phyloP scores from a whole-genome alignment of 2,888 invertebrate genomes.

The Macaria liturata region DNA sequence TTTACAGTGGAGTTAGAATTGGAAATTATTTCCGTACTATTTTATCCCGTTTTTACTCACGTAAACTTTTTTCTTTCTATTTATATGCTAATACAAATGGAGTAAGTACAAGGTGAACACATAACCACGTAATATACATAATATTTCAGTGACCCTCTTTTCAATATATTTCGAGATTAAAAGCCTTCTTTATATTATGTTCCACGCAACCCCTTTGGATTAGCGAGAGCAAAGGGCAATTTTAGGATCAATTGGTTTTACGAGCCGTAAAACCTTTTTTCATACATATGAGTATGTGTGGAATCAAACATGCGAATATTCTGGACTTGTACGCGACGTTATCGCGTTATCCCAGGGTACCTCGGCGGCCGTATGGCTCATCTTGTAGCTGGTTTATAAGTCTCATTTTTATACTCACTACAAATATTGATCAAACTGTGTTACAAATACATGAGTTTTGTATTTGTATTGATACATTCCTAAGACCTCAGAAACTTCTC shows the following conservation, averaged over 20 bases:
- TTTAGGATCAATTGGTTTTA: constrained; percentile 69
- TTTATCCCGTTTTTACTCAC: no score
- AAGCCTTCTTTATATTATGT: constrained; percentile 36
- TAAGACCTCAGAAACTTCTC: no score
- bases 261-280: constrained; percentile 66
- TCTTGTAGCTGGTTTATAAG: background rate
- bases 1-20: no score
- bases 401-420: no score
- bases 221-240: constrained; percentile 51
- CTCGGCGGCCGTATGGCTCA: constrained; percentile 8
- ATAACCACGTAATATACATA: constrained; percentile 7
- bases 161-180: constrained; percentile 38
- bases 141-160: constrained; percentile 20
- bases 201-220: constrained; percentile 39
- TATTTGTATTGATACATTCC: no score
- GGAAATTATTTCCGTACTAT: no score
- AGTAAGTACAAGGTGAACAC: no score
- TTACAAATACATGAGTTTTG: no score
- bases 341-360: constrained; percentile 21
- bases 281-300: constrained; percentile 51
- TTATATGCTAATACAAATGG: no score
- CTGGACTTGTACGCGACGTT: constrained; percentile 23
- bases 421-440: no score
- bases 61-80: no score
- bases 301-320: constrained; percentile 47